These are phyloP conservation scores for Apantesis nais DNA, from an alignment of 2,888 invertebrate species.

Conservation along the genomic window DNA sequence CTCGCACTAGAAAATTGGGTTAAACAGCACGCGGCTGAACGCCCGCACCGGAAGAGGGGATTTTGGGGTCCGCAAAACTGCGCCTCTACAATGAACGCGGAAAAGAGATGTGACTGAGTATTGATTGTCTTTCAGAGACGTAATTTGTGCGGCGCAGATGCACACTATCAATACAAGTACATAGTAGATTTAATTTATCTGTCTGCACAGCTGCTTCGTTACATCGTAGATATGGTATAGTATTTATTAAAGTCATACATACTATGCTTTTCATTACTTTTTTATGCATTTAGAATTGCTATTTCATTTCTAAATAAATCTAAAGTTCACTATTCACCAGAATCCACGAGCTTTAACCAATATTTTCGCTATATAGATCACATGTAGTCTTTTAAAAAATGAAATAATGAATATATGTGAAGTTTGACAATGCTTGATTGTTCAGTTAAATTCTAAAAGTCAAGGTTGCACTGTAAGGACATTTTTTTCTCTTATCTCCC, in stretches of 20 bases:
- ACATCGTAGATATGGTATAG: not conserved
- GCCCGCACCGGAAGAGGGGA: constrained; percentile 80
- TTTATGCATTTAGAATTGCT: not conserved
- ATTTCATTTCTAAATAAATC: not conserved
- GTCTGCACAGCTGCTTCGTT: constrained; percentile 1
- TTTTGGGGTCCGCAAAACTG: constrained; percentile 78
- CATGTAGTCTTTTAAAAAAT: too few species aligned
- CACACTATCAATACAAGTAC: constrained; percentile 21
- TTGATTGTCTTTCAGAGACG: constrained; percentile 79
- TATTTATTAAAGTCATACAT: not conserved
- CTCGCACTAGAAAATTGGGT: constrained; percentile 83
- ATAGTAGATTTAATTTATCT: constrained; percentile 16
- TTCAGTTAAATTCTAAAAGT: not conserved
- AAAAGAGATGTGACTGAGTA: constrained; percentile 82
- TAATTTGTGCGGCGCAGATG: constrained; percentile 59
- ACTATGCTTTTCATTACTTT: not conserved
- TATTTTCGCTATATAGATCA: not conserved
- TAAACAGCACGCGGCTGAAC: constrained; percentile 81
- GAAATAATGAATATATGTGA: too few species aligned
- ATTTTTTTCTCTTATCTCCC: constrained; percentile 16
- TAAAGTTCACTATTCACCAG: not conserved
- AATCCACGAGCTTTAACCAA: not conserved
- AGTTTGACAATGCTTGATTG: not conserved
- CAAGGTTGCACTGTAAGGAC: constrained; percentile 3
- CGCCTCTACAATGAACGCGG: constrained; percentile 81